Evolutionary conservation across 2,797 vertebrate genomes (phyloP), one percentile per base, ranked within the genome.

Genomic region (Labroides dimidiatus): DNA sequence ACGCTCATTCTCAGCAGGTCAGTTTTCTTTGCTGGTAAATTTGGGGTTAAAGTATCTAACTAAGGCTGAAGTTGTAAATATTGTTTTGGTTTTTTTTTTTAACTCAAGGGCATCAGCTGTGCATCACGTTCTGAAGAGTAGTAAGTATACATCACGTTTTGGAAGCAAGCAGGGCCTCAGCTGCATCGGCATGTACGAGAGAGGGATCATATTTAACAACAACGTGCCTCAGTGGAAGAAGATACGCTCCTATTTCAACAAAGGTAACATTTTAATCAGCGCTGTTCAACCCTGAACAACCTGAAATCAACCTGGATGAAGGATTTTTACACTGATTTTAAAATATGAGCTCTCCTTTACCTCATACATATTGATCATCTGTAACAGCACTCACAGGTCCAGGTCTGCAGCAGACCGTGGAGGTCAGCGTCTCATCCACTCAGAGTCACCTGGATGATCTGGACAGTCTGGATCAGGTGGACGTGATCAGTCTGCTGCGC

Each of bases 1-100:
- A 99, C 97, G 0, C 94, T 97, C 49, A 91, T 99, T 55, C 93
- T 99, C 69, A 98, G 97, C 96, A 97, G 96, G 98, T 97, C 84
- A 33, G 88, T 77, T 42, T 0, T n/a, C 16, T 55, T n/a, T 7
- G 24, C 33, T 23, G 3, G 48, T 19, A 14, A 15, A 52, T 19
- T 14, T 9, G 51, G 16, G 39, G 3, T 4, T 10, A 16, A 37
- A 63, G 54, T 0, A 2, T 17, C 48, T n/a, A 48, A 8, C 53
- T 45, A 16, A 56, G 9, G 56, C 9, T 21, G 15, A 16, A 33
- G 12, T 47, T 63, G n/a, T 44, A 10, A 41, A 48, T 5, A 1
- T 36, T 21, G 12, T 33, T 48, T 6, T n/a, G 15, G 39, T 9
- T 23, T 4, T 43, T 7, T 19, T 16, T 44, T 7, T 55, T 1